phyloP scores from a whole-genome alignment of 2,113 vertebrate genomes.

The Platichthys flesus region DNA sequence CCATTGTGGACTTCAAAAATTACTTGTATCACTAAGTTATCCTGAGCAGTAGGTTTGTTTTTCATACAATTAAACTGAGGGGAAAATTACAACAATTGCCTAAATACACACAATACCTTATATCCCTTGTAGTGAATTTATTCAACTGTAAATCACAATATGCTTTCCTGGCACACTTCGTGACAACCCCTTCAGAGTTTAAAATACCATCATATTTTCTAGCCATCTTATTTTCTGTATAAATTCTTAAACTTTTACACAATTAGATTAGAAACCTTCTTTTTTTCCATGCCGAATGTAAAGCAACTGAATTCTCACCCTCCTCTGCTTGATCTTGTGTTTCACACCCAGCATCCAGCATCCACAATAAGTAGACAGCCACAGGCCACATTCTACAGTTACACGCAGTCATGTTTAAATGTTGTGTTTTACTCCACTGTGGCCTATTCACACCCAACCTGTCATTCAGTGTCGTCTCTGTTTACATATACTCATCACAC shows the following conservation, averaged over 20 bases:
- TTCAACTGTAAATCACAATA: too few species aligned
- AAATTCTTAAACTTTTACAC: background rate
- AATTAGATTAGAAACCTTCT: background rate
- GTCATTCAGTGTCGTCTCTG: background rate
- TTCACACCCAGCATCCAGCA: conserved; percentile 4
- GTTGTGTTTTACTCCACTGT: background rate
- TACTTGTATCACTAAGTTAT: background rate
- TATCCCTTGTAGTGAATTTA: too few species aligned
- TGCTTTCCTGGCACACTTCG: too few species aligned
- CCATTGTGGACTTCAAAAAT: too few species aligned
- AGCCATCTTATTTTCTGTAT: too few species aligned
- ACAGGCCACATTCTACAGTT: background rate
- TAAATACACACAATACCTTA: background rate
- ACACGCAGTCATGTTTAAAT: conserved; percentile 13
- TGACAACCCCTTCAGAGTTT: too few species aligned
- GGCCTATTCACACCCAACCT: background rate
- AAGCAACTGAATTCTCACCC: conserved; percentile 46
- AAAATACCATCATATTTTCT: background rate
- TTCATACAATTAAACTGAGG: too few species aligned
- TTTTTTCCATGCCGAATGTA: background rate
- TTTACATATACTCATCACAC: conserved; percentile 10
- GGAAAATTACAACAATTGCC: too few species aligned
- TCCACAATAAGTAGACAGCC: conserved; percentile 10
- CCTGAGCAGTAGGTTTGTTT: too few species aligned
- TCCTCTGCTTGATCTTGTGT: conserved; percentile 31